Percentiles rank a stretch among this genome's conserved stretches.
Conservation (phyloP, 2,888 invertebrate genomes). For the Melieria picta region DNA sequence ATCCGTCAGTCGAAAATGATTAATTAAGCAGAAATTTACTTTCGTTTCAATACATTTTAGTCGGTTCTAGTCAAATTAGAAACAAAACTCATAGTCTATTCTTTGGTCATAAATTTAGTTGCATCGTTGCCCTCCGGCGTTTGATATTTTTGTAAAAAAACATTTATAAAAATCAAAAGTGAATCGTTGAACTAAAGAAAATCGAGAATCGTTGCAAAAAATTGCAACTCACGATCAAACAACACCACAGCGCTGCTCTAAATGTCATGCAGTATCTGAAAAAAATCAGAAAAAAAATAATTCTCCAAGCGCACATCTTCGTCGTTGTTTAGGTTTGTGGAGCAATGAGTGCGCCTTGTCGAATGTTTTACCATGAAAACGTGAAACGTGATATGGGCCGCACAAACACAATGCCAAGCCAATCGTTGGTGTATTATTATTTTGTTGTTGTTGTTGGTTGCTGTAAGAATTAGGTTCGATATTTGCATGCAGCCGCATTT, state of each 20-base stretch:
- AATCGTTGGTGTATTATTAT: too few relatives aligned
- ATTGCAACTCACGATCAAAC: not conserved
- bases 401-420: too few relatives aligned
- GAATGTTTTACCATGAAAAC: conserved; percentile 23
- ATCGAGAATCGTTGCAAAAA: not conserved
- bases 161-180: not conserved
- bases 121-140: too few relatives aligned
- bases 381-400: conserved; percentile 31
- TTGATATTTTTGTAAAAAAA: not conserved
- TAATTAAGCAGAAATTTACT: too few relatives aligned
- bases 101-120: too few relatives aligned
- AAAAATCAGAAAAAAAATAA: not conserved
- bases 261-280: conserved; percentile 8
- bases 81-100: too few relatives aligned
- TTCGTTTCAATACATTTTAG: too few relatives aligned
- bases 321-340: conserved; percentile 26
- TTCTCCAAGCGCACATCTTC: conserved; percentile 24
- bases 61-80: too few relatives aligned
- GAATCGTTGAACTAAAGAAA: not conserved
- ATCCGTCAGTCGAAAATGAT: too few relatives aligned
- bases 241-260: not conserved
- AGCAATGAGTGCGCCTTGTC: conserved; percentile 18
- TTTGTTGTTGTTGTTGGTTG: too few relatives aligned
- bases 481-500: too few relatives aligned
- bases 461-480: too few relatives aligned